A percentile compares a stretch with the other conserved stretches of the same genome.
Conservation (phyloP, 2,113 vertebrate species). For the Irena cyanogastra region DNA sequence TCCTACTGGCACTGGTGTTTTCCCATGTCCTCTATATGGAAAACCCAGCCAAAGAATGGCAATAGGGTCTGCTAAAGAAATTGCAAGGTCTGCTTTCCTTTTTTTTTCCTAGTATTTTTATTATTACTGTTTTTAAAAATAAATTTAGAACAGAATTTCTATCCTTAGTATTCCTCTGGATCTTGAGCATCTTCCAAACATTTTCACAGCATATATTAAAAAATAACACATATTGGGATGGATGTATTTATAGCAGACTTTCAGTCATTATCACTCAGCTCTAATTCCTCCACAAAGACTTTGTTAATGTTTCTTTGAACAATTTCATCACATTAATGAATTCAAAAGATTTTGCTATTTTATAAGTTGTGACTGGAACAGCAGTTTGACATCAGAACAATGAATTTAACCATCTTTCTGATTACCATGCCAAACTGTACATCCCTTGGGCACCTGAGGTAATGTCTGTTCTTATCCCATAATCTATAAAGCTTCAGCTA, state of each 20-base stretch:
- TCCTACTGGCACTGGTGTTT: background rate
- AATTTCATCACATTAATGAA: background rate
- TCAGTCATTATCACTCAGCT: background rate
- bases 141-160: background rate
- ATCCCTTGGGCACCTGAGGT: background rate
- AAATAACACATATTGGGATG: background rate
- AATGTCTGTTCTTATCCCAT: background rate
- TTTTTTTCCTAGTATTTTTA: background rate
- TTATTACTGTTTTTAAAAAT: background rate
- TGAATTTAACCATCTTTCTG: background rate
- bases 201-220: background rate
- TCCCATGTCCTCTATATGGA: background rate
- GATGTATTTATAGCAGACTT: background rate
- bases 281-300: background rate
- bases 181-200: background rate
- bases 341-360: background rate
- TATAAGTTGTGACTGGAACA: background rate
- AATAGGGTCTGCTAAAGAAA: background rate
- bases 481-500: background rate
- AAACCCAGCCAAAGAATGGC: background rate
- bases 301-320: background rate
- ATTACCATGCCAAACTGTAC: background rate
- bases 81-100: background rate
- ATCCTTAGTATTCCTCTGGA: background rate
- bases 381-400: background rate